These are phyloP conservation scores for Hippopotamus amphibius DNA, from an alignment of 2,113 vertebrate species.

Conservation along the genomic window DNA sequence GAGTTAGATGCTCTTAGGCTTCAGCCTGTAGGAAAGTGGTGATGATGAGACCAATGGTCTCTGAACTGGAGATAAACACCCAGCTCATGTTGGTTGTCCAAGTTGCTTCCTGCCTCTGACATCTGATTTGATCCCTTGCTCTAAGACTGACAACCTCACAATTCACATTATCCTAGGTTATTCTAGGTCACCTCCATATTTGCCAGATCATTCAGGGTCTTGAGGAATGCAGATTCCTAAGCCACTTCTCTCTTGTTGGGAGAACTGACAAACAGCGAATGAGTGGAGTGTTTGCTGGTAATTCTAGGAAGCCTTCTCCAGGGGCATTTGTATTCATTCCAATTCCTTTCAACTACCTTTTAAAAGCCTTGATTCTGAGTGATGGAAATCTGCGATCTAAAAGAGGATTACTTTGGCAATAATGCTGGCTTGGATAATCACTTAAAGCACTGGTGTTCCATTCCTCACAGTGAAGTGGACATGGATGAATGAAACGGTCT, in stretches of 20 bases:
- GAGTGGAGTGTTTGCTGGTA: neutral
- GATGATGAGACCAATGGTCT: neutral
- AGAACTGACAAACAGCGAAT: neutral
- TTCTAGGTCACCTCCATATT: neutral
- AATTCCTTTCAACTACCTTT: neutral
- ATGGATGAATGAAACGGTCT: neutral
- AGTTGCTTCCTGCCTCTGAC: neutral
- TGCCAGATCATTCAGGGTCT: neutral
- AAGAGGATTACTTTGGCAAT: neutral
- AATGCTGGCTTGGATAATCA: neutral
- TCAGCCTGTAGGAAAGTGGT: neutral
- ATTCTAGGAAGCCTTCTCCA: conserved; percentile 17
- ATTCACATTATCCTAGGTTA: neutral
- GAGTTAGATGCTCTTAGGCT: neutral
- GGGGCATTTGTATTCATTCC: neutral
- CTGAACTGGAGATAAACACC: neutral
- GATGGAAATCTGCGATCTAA: neutral
- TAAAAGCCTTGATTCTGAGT: neutral
- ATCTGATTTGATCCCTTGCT: neutral
- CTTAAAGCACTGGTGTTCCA: neutral
- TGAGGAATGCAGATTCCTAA: neutral
- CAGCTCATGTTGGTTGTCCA: neutral
- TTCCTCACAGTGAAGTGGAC: neutral
- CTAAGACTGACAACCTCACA: neutral
- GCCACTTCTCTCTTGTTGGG: neutral